Percentiles rank a stretch among this genome's conserved stretches.
These are phyloP conservation scores for Pseudeuparius sepicola DNA, from an alignment of 2,888 invertebrate species.

Conservation along the genomic window DNA sequence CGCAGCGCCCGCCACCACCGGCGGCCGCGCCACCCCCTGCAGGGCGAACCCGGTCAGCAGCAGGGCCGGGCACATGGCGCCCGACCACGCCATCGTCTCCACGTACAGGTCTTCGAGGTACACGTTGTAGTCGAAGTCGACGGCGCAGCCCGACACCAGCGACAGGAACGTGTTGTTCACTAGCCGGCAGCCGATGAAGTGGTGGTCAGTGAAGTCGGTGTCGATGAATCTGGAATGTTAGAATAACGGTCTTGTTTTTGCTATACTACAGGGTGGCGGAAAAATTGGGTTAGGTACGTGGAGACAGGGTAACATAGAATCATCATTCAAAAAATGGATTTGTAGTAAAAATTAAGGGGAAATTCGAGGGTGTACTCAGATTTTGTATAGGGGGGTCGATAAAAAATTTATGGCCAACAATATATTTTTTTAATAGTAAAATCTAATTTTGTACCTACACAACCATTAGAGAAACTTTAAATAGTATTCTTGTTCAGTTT, in stretches of 20 bases:
- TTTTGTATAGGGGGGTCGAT: too few species aligned
- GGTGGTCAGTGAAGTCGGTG: conserved; percentile 50
- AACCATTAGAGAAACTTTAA: too few species aligned
- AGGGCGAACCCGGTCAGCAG: conserved; percentile 36
- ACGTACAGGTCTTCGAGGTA: conserved; percentile 43
- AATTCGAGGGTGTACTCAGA: too few species aligned
- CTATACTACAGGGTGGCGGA: background rate
- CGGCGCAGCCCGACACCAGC: conserved; percentile 36
- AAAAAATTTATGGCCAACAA: too few species aligned
- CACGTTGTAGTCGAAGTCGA: conserved; percentile 48
- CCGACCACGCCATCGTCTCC: conserved; percentile 36
- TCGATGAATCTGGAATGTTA: conserved; percentile 57
- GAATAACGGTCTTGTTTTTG: conserved; percentile 3
- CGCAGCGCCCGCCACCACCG: conserved; percentile 41
- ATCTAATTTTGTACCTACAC: too few species aligned
- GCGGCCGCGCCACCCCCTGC: conserved; percentile 2
- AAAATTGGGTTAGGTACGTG: too few species aligned
- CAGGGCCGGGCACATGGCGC: conserved; percentile 41
- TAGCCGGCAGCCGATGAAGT: conserved; percentile 51
- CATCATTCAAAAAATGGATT: too few species aligned
- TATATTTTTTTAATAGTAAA: too few species aligned
- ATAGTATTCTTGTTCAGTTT: too few species aligned
- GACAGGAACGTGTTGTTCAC: conserved; percentile 44
- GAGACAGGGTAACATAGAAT: too few species aligned
- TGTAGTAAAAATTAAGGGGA: too few species aligned